These are phyloP conservation scores for Paracanthobrama guichenoti DNA, from an alignment of 2,113 vertebrate species.

Conservation along the genomic window DNA sequence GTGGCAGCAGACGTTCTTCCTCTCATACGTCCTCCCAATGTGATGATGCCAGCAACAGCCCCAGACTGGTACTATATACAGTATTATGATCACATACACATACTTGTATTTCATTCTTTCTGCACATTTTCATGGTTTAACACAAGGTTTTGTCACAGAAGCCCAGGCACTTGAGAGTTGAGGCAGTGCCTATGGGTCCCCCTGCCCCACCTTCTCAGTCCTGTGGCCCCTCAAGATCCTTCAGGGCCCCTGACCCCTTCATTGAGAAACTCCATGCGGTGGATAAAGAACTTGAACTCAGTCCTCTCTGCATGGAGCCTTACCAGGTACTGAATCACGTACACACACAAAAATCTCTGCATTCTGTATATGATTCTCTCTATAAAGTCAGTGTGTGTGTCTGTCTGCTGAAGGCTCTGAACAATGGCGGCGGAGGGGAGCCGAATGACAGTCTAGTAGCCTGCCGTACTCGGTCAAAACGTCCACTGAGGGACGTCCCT, in stretches of 20 bases:
- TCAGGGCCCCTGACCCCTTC: conserved; percentile 77
- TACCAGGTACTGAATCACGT: conserved; percentile 78
- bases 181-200: conserved; percentile 84
- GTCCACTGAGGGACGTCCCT: conserved; percentile 84
- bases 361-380: neutral
- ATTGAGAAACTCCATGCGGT: conserved; percentile 87
- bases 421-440: conserved; percentile 56
- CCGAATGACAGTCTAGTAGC: conserved; percentile 82
- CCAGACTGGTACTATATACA: conserved; percentile 36
- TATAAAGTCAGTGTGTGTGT: neutral
- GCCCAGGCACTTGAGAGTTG: conserved; percentile 78
- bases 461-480: conserved; percentile 88
- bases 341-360: neutral
- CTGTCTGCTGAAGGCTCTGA: conserved; percentile 53
- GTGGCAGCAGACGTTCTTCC: conserved; percentile 65
- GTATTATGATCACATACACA: neutral
- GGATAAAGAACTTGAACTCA: conserved; percentile 85
- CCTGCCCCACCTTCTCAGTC: conserved; percentile 73
- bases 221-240: conserved; percentile 59
- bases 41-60: conserved; percentile 71
- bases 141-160: conserved; percentile 16
- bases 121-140: neutral
- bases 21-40: conserved; percentile 61
- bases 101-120: neutral
- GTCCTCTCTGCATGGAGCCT: conserved; percentile 79